Base-by-base conservation (phyloP, 2,797 vertebrate species). In the Benthosema pterotum region DNA sequence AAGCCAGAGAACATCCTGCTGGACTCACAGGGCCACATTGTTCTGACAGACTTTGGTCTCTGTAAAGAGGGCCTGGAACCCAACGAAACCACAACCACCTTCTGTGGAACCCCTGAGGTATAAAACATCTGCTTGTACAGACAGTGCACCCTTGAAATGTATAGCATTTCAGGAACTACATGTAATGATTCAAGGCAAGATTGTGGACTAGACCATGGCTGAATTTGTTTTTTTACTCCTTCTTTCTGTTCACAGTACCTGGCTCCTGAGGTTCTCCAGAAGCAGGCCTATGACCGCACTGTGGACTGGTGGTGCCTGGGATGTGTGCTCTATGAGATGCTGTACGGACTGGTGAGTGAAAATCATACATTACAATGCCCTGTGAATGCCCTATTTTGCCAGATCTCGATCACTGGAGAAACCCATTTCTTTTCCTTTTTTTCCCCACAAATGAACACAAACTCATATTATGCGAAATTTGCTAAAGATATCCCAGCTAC, bases 71-170 rank as follows among this genome's bases (percentile, higher is more conserved):
- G 96, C 47, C 92, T 99, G 2, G 96, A 98, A 57, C 88, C 93
- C 70, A 95, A 95, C 0, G 94, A 93, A 28, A 99, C 97, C 0
- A 99, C 97, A 0, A 94, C 94, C 32, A 99, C 97, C 3, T 99
- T 99, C 92, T 99, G 97, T 0, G 97, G 97, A 77, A 99, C 97
- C 0, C 97, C 97, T 0, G 97, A 99, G 97, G 97, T 99, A 93
- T 17, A 46, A 15, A 54, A n/a, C 49, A 4, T 25, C 22, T 25
- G 22, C 32, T 38, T 38, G 32, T 11, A 42, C 53, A 25, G 5
- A 42, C 53, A 25, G 5, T n/a, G 5, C 1, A 19, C 52, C 13
- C 16, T 47, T 9, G 50, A 1, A 8, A 3, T 2, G 7, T 55
- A 14, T n/a, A 52, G 32, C 0, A 8, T 14, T 13, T 5, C 48